Conservation (phyloP, 2,888 invertebrate species). For the Stenolophus ochropezus region DNA sequence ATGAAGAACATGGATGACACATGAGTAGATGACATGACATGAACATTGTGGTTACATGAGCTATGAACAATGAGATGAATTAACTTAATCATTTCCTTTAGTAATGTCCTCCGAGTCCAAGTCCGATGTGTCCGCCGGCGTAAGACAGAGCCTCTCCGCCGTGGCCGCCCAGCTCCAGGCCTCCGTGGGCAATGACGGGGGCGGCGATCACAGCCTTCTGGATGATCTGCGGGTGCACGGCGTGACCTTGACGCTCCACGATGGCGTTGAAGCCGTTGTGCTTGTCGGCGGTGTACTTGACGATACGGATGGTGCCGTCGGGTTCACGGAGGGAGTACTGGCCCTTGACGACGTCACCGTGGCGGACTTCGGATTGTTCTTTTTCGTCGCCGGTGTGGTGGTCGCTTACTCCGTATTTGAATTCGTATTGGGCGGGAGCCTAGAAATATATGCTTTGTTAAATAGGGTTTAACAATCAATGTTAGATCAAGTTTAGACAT, state of each 20-base stretch:
- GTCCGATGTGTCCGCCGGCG: constrained; percentile 7
- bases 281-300: constrained; percentile 55
- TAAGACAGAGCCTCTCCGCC: constrained; percentile 37
- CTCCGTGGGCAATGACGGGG: constrained; percentile 48
- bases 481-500: too few relatives aligned
- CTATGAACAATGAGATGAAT: constrained; percentile 41
- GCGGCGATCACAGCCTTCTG: constrained; percentile 48
- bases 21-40: constrained; percentile 51
- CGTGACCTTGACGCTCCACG: constrained; percentile 54
- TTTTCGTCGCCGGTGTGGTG: constrained; percentile 56
- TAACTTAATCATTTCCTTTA: constrained; percentile 18
- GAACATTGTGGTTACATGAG: constrained; percentile 46
- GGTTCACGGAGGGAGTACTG: constrained; percentile 56
- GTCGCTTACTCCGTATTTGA: constrained; percentile 57
- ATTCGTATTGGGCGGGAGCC: constrained; percentile 58
- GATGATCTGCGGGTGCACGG: constrained; percentile 49
- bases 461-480: not conserved
- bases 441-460: not conserved
- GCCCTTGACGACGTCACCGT: constrained; percentile 56
- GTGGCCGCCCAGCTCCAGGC: constrained; percentile 24
- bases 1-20: constrained; percentile 43
- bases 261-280: constrained; percentile 57
- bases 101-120: constrained; percentile 35
- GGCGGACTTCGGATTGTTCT: constrained; percentile 55
- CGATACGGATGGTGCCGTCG: constrained; percentile 56